Conservation (phyloP, 2,113 vertebrate species). For the Melozone crissalis region DNA sequence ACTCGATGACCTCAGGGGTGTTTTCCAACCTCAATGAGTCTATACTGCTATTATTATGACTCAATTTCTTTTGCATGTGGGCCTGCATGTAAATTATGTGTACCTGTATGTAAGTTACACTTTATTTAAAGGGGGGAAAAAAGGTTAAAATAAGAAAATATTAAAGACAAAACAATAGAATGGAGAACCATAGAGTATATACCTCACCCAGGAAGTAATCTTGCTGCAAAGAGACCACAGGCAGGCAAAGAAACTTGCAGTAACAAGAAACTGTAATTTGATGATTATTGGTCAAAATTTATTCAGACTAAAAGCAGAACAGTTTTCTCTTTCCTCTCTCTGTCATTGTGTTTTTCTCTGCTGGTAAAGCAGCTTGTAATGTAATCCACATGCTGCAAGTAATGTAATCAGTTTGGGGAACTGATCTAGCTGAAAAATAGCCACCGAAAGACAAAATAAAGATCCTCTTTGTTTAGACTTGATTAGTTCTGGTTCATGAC, state of each 20-base stretch:
- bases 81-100: background rate
- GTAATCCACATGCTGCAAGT: background rate
- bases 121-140: background rate
- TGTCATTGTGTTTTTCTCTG: background rate
- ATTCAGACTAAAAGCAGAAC: background rate
- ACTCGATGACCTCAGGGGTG: accelerated
- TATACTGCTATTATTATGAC: background rate
- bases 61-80: background rate
- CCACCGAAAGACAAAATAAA: background rate
- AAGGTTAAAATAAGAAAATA: background rate
- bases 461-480: background rate
- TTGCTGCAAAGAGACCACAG: background rate
- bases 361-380: background rate
- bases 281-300: background rate
- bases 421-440: background rate
- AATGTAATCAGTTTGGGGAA: background rate
- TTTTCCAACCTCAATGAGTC: background rate
- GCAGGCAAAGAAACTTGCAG: background rate
- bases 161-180: background rate
- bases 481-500: background rate
- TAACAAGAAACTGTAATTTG: background rate
- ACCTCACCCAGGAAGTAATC: background rate
- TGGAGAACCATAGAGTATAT: background rate
- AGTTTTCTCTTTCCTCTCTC: background rate
- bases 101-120: background rate